Evolutionary conservation across 2,797 vertebrate genomes (phyloP).

Genomic region (Pterois miles): DNA sequence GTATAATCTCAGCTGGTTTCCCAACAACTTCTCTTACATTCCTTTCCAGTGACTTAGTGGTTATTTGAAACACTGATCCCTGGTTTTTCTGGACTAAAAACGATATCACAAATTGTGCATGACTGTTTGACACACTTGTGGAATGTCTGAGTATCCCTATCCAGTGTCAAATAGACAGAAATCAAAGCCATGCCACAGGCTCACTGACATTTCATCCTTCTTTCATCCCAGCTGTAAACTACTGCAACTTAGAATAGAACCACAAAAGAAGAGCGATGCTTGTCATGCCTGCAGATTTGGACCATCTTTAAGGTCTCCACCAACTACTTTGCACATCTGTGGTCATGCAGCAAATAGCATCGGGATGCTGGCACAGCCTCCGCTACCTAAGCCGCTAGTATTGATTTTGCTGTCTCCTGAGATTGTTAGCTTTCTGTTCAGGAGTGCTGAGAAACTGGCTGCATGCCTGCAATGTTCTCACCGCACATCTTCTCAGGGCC

Average conservation of each 20-base stretch:
- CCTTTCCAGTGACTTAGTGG: constrained; percentile 52
- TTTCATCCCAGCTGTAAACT: constrained; percentile 38
- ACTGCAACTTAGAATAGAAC: constrained; percentile 23
- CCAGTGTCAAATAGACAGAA: constrained; percentile 33
- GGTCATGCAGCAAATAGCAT: constrained; percentile 23
- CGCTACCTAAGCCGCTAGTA: constrained; percentile 39
- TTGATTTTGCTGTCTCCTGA: constrained; percentile 49
- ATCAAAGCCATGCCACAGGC: constrained; percentile 52
- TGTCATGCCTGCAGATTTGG: constrained; percentile 44
- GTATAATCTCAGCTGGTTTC: constrained; percentile 39
- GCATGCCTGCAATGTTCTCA: constrained; percentile 36
- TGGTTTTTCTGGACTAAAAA: constrained; percentile 36
- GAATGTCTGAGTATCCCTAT: constrained; percentile 33
- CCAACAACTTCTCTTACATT: constrained; percentile 45
- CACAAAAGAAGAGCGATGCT: constrained; percentile 32
- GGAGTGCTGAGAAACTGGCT: constrained; percentile 53
- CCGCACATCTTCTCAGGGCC: constrained; percentile 51
- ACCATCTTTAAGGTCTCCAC: constrained; percentile 5
- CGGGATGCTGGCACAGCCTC: constrained; percentile 24
- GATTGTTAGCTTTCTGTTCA: constrained; percentile 38
- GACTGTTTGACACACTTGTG: constrained; percentile 28
- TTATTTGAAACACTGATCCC: constrained; percentile 47
- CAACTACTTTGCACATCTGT: constrained; percentile 45
- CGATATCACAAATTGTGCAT: constrained; percentile 44
- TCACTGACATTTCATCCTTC: constrained; percentile 35